Evolutionary conservation across 2,888 invertebrate species (phyloP), one percentile per base, ranked within the genome.

Genomic region (Cristatella mucedo): DNA sequence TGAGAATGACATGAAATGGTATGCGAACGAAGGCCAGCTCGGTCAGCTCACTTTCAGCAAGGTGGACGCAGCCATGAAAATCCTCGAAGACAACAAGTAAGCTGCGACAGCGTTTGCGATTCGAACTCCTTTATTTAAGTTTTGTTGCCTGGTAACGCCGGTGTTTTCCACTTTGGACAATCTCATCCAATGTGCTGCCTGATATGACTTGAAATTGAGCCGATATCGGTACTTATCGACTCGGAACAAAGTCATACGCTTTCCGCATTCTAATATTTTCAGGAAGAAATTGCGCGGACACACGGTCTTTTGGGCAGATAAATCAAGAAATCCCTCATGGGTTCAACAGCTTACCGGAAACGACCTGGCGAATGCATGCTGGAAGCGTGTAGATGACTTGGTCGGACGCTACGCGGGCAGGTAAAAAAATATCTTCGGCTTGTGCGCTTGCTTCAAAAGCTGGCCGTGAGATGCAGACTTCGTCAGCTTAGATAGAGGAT

Each of bases 1-100:
- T 3, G 51, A 50, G 31, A 50, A 50, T 24, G 49, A 44, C 3
- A 29, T 54, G 5, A 54, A 54, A 38, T 54, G 54, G 54, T 33
- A 36, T 7, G 41, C 40, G 6, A 50, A 51, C 47, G 54, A 54
- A 43, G 33, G 22, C 15, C 3, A 15, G 4, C 38, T 29, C 29
- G 44, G 31, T 3, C 18, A 29, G 13, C 19, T 33, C 3, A 36
- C 13, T 5, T 36, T 4, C 4, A 29, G 9, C 6, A 6, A 4
- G n/a, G 16, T 19, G 13, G 36, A 36, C 18, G 19, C 13, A n/a
- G 24, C 36, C 4, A 21, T 36, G 24, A 22, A 20, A 6, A 36
- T 36, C n/a, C 36, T 36, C 4, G 36, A 36, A 36, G 24, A 36
- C 5, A 36, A 36, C 18, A 29, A 18, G 36, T 36, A 13, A 19